Conservation (phyloP, 2,113 vertebrate genomes). For the Aepyceros melampus region DNA sequence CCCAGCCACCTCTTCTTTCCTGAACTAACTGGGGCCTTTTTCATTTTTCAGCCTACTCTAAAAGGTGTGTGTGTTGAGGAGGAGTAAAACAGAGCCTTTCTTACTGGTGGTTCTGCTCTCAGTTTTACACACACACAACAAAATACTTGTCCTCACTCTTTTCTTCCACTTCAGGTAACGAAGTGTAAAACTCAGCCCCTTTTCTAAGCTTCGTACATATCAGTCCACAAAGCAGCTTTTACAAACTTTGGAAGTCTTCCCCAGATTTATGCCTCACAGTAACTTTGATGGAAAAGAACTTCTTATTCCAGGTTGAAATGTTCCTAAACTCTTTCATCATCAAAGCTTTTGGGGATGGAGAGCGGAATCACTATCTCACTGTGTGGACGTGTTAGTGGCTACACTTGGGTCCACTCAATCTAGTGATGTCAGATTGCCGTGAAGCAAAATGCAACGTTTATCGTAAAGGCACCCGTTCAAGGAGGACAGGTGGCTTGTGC, state of each 20-base stretch:
- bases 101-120: not conserved
- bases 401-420: not conserved
- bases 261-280: not conserved
- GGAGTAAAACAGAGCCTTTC: not conserved
- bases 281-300: not conserved
- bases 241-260: not conserved
- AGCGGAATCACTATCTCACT: accelerated
- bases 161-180: not conserved
- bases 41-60: not conserved
- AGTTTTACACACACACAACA: not conserved
- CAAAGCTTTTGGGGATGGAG: not conserved
- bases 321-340: not conserved
- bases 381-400: accelerated
- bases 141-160: not conserved
- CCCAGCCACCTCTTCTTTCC: not conserved
- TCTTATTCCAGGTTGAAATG: not conserved
- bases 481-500: not conserved
- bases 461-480: not conserved
- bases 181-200: not conserved
- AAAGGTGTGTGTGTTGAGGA: accelerated
- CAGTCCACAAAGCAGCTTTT: not conserved
- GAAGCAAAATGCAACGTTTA: not conserved
- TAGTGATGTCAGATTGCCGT: accelerated
- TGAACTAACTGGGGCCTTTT: not conserved
- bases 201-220: not conserved